Conservation (phyloP, 2,888 invertebrate genomes). For the Agonopterix arenella region DNA sequence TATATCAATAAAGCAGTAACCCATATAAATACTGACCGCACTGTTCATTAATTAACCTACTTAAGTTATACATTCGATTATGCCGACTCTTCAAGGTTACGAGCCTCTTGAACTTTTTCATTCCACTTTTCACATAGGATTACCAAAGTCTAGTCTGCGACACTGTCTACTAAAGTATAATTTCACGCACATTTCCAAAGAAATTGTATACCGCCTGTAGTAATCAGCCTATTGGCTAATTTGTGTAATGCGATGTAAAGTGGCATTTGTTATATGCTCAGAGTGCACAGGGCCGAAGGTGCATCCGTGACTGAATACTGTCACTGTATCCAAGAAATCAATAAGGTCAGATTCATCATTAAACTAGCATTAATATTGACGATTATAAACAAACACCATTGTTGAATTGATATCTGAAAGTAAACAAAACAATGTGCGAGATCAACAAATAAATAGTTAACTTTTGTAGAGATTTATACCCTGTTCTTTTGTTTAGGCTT, state of each 20-base stretch:
- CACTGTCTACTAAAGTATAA: neutral
- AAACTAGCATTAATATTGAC: no score
- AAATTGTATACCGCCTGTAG: constrained; percentile 11
- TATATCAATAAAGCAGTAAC: no score
- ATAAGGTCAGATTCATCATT: no score
- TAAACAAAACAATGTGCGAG: neutral
- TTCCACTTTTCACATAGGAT: neutral
- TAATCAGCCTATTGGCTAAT: constrained; percentile 23
- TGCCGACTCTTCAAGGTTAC: no score
- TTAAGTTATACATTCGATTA: no score
- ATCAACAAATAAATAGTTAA: neutral
- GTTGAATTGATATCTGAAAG: neutral
- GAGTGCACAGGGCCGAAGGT: constrained; percentile 5
- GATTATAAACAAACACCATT: neutral
- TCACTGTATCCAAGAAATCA: no score
- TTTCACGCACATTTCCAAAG: constrained; percentile 20
- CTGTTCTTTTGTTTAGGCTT: no score
- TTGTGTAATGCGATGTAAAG: constrained; percentile 28
- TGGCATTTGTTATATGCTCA: constrained; percentile 23
- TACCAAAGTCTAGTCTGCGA: neutral
- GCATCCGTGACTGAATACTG: constrained; percentile 3
- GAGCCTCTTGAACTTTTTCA: no score
- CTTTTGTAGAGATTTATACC: no score
- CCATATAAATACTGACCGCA: no score
- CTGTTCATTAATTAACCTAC: no score